Evolutionary conservation across 2,888 invertebrate species (phyloP).

Genomic region (Silvanus unidentatus): DNA sequence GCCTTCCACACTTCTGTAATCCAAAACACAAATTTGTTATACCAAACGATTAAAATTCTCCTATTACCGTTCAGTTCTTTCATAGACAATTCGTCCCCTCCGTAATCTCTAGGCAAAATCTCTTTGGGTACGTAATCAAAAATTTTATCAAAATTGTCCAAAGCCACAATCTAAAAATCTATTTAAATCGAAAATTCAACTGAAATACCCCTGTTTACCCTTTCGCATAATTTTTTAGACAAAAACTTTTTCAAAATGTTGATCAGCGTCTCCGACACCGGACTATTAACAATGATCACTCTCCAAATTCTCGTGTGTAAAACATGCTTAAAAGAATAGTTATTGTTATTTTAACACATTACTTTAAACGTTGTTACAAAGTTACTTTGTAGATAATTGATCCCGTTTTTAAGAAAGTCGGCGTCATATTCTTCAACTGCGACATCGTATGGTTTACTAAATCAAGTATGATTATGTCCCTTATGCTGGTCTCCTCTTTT

Average conservation of each 20-base stretch:
- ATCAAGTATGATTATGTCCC: conserved; percentile 48
- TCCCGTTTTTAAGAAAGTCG: conserved; percentile 43
- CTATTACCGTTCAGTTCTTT: conserved; percentile 53
- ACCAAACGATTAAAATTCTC: too few relatives aligned
- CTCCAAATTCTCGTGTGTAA: conserved; percentile 43
- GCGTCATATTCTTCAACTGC: conserved; percentile 46
- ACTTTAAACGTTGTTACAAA: too few relatives aligned
- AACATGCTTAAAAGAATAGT: conserved; percentile 46
- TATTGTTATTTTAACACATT: too few relatives aligned
- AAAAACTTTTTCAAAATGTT: conserved; percentile 43
- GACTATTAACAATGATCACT: conserved; percentile 48
- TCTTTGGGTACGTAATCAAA: too few relatives aligned
- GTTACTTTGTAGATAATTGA: conserved; percentile 46
- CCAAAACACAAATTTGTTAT: not conserved
- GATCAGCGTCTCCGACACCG: conserved; percentile 35
- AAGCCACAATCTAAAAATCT: too few relatives aligned
- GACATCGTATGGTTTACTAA: conserved; percentile 41
- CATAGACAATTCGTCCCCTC: conserved; percentile 41
- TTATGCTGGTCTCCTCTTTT: conserved; percentile 44
- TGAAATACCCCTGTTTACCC: conserved; percentile 27
- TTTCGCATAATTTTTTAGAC: conserved; percentile 44
- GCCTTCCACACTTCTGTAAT: conserved; percentile 23
- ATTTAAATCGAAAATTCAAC: too few relatives aligned
- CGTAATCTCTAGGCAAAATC: conserved; percentile 28
- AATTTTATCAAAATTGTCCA: too few relatives aligned